Conservation (phyloP, 2,113 vertebrate species). For the Paradoxurus hermaphroditus region DNA sequence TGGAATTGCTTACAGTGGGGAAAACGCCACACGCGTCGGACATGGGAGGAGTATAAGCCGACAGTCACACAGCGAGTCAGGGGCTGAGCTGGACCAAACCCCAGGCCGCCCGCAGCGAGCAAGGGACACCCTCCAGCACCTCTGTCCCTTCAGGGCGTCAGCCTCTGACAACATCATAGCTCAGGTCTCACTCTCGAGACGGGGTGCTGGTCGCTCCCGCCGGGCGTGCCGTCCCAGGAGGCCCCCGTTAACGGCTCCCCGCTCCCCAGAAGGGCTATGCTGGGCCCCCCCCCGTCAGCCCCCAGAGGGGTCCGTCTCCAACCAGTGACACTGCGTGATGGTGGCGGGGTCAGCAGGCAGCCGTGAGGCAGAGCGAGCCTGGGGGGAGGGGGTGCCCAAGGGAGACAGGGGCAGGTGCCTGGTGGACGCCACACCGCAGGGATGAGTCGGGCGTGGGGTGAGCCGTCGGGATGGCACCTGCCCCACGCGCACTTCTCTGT, state of each 20-base stretch:
- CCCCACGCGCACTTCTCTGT: accelerated
- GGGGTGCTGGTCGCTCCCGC: neutral
- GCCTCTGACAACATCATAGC: neutral
- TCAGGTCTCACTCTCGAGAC: neutral
- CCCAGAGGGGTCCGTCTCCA: neutral
- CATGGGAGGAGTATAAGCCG: neutral
- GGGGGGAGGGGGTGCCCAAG: accelerated
- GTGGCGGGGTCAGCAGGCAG: accelerated
- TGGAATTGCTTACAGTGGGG: no score
- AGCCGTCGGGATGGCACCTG: accelerated
- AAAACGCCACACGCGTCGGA: neutral
- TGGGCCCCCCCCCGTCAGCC: accelerated
- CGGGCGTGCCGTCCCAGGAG: accelerated
- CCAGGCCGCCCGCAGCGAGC: neutral
- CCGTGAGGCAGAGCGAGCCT: neutral
- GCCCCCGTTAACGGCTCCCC: neutral
- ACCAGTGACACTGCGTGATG: accelerated
- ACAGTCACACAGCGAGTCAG: neutral
- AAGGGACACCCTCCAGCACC: neutral
- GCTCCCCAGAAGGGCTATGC: neutral
- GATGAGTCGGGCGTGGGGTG: accelerated
- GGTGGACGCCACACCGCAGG: accelerated
- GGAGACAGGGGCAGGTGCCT: accelerated
- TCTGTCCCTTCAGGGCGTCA: neutral
- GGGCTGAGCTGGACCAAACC: neutral